Percentiles rank a stretch among this genome's conserved stretches.
Evolutionary conservation across 2,888 invertebrate species (phyloP).

Genomic region (Catotricha subobsoleta): DNA sequence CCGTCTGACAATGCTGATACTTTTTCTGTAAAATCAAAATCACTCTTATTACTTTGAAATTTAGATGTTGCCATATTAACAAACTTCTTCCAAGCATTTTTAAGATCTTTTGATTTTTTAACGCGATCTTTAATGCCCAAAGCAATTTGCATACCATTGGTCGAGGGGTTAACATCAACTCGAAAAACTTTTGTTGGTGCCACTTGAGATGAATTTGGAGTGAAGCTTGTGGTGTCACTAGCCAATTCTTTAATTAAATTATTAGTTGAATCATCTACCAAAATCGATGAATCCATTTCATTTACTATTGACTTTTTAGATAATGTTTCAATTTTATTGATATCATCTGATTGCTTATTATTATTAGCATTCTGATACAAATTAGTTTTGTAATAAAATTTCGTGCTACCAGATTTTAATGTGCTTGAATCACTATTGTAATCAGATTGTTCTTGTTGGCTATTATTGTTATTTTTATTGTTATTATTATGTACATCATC

Average conservation of each 20-base stretch:
- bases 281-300: background rate
- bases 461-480: background rate
- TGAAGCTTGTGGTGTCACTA: conserved; percentile 1
- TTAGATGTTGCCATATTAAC: conserved; percentile 29
- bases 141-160: conserved; percentile 30
- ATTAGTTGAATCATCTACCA: background rate
- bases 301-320: conserved; percentile 22
- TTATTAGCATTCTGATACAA: background rate
- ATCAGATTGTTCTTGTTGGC: conserved; percentile 1
- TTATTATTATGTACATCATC: background rate
- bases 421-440: conserved; percentile 2
- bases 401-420: conserved; percentile 8
- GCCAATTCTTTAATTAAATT: conserved; percentile 6
- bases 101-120: conserved; percentile 29
- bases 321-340: conserved; percentile 23
- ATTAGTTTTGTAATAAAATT: conserved; percentile 14
- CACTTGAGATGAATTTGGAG: background rate
- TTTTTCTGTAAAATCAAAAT: conserved; percentile 9
- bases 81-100: conserved; percentile 30
- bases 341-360: conserved; percentile 14
- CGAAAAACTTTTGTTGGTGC: conserved; percentile 22
- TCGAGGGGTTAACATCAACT: conserved; percentile 24
- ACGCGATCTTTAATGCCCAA: conserved; percentile 28
- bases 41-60: conserved; percentile 13
- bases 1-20: conserved; percentile 8